These are phyloP conservation scores for Sebastes trivittatus DNA, from an alignment of 2,797 vertebrate genomes.

Conservation along the genomic window DNA sequence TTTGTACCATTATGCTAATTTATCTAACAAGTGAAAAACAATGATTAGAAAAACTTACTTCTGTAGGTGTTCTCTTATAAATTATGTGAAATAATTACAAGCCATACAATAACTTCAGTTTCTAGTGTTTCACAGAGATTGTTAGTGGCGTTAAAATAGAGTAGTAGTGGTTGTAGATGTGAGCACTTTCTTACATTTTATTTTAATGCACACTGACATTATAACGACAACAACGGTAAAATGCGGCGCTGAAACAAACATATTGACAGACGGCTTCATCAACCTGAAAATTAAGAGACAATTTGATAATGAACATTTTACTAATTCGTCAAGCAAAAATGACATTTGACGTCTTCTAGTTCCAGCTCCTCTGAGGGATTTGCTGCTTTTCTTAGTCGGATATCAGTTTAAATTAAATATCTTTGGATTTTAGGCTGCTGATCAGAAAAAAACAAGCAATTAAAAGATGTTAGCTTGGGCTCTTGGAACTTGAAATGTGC, in stretches of 20 bases:
- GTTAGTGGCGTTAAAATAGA: not conserved
- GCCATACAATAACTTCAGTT: not conserved
- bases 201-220: not conserved
- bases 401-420: not conserved
- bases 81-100: not conserved
- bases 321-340: not conserved
- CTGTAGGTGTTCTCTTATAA: not conserved
- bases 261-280: not conserved
- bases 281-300: not conserved
- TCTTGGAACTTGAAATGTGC: not conserved
- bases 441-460: not conserved
- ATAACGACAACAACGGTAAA: not conserved
- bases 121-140: not conserved
- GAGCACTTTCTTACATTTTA: not conserved
- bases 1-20: constrained; percentile 25
- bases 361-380: not conserved
- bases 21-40: not conserved
- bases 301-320: not conserved
- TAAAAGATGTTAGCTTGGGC: not conserved
- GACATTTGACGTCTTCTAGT: not conserved
- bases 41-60: not conserved
- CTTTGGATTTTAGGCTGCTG: constrained; percentile 21
- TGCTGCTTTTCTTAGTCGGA: not conserved
- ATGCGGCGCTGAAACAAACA: not conserved
- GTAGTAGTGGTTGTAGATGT: not conserved